Percentiles rank a stretch among this genome's conserved stretches.
phyloP scores from a whole-genome alignment of 2,113 vertebrate species.

The Glaucomys volans region DNA sequence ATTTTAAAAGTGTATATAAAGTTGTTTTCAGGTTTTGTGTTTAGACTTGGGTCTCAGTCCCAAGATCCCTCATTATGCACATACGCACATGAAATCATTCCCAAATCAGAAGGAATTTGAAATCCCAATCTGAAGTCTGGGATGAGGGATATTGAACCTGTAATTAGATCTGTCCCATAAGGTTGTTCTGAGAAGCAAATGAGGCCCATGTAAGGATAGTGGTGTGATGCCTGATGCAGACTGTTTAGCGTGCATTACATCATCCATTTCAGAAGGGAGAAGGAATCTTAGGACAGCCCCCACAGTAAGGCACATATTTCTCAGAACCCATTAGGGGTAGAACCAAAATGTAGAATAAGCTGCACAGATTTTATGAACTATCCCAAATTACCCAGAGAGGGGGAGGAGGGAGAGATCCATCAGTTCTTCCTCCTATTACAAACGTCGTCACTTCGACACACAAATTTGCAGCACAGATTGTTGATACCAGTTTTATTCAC shows the following conservation, averaged over 20 bases:
- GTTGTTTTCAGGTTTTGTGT: not conserved
- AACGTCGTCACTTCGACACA: too few species aligned
- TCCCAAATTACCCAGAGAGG: not conserved
- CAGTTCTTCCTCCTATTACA: not conserved
- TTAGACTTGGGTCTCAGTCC: not conserved
- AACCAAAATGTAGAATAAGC: not conserved
- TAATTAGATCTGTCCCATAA: fast-evolving
- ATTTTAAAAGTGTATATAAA: not conserved
- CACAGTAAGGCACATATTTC: not conserved
- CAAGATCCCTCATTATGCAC: not conserved
- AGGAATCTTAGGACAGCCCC: not conserved
- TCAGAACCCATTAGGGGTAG: not conserved
- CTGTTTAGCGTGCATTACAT: not conserved
- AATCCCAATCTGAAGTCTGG: not conserved
- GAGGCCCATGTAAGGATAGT: not conserved
- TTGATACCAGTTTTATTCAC: not conserved
- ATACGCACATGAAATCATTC: not conserved
- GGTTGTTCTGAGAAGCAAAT: not conserved
- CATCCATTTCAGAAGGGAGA: not conserved
- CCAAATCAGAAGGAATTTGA: not conserved
- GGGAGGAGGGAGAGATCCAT: not conserved
- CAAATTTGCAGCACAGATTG: not conserved
- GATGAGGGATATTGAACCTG: not conserved
- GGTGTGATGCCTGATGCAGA: not conserved
- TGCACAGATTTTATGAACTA: not conserved